phyloP scores from a whole-genome alignment of 2,797 vertebrate genomes.

The Falco naumanni region DNA sequence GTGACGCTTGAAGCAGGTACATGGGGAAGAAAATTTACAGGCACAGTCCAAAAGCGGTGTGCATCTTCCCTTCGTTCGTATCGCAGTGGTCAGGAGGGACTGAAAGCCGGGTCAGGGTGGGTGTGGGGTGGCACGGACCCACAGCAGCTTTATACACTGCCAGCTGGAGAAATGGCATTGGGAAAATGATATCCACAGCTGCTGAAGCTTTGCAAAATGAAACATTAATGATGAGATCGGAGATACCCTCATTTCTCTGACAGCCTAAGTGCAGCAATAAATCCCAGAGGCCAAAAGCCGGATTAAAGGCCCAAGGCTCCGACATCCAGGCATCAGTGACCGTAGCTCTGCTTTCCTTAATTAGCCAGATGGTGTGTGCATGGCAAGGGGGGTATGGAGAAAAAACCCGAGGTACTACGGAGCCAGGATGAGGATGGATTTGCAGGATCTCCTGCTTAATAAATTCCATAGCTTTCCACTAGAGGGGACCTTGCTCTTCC shows the following conservation, averaged over 20 bases:
- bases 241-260: fast-evolving
- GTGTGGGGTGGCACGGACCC: neutral
- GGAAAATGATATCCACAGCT: neutral
- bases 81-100: neutral
- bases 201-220: neutral
- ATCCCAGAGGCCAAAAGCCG: neutral
- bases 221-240: too few species aligned
- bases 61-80: fast-evolving
- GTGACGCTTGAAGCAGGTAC: too few species aligned
- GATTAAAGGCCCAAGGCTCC: neutral
- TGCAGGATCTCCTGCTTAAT: neutral
- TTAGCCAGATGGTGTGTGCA: too few species aligned
- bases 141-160: neutral
- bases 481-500: slow-evolving; percentile 9
- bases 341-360: neutral
- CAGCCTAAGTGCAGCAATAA: neutral
- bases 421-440: neutral
- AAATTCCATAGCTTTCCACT: neutral
- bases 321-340: too few species aligned
- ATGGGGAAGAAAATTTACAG: neutral
- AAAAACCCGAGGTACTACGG: fast-evolving
- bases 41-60: fast-evolving
- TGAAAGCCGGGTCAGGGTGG: neutral
- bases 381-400: neutral
- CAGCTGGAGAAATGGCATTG: slow-evolving; percentile 20